Percentiles rank a stretch among this genome's conserved stretches.
phyloP scores from a whole-genome alignment of 2,888 invertebrate species.

The Vanessa cardui region DNA sequence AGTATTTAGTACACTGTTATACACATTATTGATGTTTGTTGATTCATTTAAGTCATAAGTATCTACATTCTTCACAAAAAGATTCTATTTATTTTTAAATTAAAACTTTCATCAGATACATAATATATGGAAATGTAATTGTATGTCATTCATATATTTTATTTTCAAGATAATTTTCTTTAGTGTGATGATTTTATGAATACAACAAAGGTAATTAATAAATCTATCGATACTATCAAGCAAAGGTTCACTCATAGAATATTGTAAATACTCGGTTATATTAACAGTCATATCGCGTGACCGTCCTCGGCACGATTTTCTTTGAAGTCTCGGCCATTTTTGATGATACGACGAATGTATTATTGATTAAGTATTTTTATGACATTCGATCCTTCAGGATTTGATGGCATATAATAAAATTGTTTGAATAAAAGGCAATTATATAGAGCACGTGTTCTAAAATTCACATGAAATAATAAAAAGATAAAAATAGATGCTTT shows the following conservation, averaged over 20 bases:
- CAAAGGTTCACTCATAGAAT: slow-evolving; percentile 16
- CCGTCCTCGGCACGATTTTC: slow-evolving; percentile 61
- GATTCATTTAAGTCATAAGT: no score
- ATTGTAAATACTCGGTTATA: slow-evolving; percentile 45
- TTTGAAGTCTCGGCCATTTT: slow-evolving; percentile 54
- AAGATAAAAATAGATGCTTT: neutral
- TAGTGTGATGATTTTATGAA: neutral
- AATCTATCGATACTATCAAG: neutral
- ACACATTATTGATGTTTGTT: no score
- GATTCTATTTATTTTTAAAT: no score
- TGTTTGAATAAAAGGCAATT: neutral
- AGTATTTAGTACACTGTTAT: no score
- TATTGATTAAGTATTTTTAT: slow-evolving; percentile 52
- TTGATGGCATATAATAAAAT: neutral
- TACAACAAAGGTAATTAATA: neutral
- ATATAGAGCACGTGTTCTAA: neutral
- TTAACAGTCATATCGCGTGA: slow-evolving; percentile 70
- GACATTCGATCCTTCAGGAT: slow-evolving; percentile 18
- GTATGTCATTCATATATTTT: no score
- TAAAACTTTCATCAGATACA: no score
- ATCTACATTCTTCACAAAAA: no score
- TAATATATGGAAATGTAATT: no score
- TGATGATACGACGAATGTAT: slow-evolving; percentile 53
- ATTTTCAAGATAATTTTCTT: no score
- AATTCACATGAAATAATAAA: neutral